Evolutionary conservation across 1,140 invertebrate genomes (phyloP).

Genomic region (Bradysia coprophila): DNA sequence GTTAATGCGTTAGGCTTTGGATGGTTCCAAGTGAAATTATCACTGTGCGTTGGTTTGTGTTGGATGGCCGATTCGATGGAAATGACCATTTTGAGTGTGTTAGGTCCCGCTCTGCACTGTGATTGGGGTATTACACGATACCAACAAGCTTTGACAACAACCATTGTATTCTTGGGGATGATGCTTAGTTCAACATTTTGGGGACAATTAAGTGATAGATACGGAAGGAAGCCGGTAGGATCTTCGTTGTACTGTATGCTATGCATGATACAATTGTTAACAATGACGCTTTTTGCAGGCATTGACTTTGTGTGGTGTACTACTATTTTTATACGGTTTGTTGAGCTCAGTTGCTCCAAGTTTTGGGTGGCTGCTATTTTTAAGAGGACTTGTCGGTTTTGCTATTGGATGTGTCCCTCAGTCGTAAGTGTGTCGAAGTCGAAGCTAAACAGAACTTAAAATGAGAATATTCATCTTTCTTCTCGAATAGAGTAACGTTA

Average conservation of each 20-base stretch:
- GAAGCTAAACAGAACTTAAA: background rate
- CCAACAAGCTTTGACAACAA: conserved; percentile 42
- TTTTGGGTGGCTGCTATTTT: conserved; percentile 76
- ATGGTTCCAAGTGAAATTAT: conserved; percentile 84
- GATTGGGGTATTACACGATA: conserved; percentile 80
- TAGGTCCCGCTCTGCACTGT: conserved; percentile 83
- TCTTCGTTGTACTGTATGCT: too few species aligned
- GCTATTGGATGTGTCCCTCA: conserved; percentile 92
- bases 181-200: conserved; percentile 92
- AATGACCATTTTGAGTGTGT: conserved; percentile 89
- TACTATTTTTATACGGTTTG: conserved; percentile 82
- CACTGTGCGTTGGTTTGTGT: conserved; percentile 67
- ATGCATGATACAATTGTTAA: background rate
- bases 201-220: conserved; percentile 87
- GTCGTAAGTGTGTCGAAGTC: conserved; percentile 51
- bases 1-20: conserved; percentile 93
- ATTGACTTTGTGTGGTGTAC: conserved; percentile 66
- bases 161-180: conserved; percentile 89
- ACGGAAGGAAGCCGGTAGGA: conserved; percentile 70
- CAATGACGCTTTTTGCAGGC: conserved; percentile 34
- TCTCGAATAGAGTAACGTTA: conserved; percentile 63
- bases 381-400: conserved; percentile 85
- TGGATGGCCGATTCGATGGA: conserved; percentile 99
- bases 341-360: conserved; percentile 80
- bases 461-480: conserved; percentile 10